A percentile compares a stretch with the other conserved stretches of the same genome.
Conservation (phyloP, 2,888 invertebrate species). For the Drosophila bunnanda region DNA sequence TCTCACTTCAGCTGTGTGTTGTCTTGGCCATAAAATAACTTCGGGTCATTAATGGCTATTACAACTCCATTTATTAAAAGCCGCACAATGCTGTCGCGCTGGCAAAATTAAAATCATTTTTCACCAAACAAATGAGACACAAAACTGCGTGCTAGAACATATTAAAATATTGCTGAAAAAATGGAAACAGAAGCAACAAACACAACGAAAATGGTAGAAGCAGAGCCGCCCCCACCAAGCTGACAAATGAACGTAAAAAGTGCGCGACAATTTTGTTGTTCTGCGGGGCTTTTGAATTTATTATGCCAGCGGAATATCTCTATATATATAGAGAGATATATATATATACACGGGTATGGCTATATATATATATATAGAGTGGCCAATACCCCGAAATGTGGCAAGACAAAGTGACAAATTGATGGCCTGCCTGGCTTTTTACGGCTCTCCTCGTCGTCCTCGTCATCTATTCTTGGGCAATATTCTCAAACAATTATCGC, state of each 20-base stretch:
- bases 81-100: conserved; percentile 33
- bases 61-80: conserved; percentile 52
- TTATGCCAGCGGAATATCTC: conserved; percentile 43
- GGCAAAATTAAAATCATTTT: conserved; percentile 70
- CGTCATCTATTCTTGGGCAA: conserved; percentile 33
- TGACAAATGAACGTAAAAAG: conserved; percentile 67
- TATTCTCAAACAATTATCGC: conserved; percentile 67
- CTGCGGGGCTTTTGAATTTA: conserved; percentile 64
- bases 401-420: conserved; percentile 65
- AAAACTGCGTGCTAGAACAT: conserved; percentile 64
- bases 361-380: conserved; percentile 18
- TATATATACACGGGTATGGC: neutral
- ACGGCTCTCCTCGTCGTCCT: neutral
- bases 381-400: conserved; percentile 45
- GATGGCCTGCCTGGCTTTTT: conserved; percentile 19
- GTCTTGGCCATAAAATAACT: conserved; percentile 1
- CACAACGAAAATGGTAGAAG: conserved; percentile 23
- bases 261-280: conserved; percentile 35
- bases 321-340: neutral
- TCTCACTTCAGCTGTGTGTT: neutral
- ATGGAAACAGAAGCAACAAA: neutral
- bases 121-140: conserved; percentile 64
- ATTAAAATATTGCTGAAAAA: conserved; percentile 71
- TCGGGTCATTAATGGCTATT: conserved; percentile 2
- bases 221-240: conserved; percentile 12